These are phyloP conservation scores for Eutolmus rufibarbis DNA, from an alignment of 2,888 invertebrate species.

Conservation along the genomic window DNA sequence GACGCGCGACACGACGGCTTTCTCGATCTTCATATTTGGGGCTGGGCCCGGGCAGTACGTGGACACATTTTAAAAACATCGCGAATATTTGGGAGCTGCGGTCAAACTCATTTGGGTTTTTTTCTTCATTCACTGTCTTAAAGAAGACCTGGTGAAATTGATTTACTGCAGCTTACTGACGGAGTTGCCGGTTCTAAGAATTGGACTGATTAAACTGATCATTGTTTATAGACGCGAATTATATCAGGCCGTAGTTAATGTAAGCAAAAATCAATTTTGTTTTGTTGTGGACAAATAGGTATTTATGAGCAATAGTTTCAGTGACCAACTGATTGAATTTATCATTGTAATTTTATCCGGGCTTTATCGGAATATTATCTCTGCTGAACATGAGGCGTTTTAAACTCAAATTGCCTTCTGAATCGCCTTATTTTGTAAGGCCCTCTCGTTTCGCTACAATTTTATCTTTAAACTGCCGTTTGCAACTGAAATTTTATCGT, in stretches of 20 bases:
- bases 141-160: neutral
- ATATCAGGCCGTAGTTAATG: neutral
- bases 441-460: neutral
- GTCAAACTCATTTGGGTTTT: neutral
- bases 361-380: neutral
- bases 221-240: neutral
- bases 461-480: neutral
- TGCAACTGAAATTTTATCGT: neutral
- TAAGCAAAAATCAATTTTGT: neutral
- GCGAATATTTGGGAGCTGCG: neutral
- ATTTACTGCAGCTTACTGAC: neutral
- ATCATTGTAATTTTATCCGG: neutral
- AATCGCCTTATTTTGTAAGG: neutral
- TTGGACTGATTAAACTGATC: neutral
- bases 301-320: neutral
- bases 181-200: neutral
- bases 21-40: neutral
- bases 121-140: neutral
- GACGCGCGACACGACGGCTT: neutral
- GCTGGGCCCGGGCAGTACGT: neutral
- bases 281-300: neutral
- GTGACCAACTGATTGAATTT: neutral
- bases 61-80: neutral
- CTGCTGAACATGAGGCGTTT: neutral
- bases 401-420: neutral